phyloP scores from a whole-genome alignment of 2,888 invertebrate species.

The Ommatoiulus sabulosus region DNA sequence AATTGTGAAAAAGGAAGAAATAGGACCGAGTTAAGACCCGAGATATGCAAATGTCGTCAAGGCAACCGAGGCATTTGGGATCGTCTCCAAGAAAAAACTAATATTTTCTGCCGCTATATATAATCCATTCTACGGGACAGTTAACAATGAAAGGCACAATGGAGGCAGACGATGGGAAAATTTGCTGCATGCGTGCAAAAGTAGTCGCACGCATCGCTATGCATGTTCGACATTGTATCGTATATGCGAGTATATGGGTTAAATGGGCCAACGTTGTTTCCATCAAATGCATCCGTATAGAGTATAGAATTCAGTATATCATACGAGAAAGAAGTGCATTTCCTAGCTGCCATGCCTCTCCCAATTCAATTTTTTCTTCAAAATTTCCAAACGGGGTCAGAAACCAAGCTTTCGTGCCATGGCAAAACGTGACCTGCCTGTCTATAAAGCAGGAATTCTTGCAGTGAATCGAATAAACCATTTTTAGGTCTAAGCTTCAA shows the following conservation, averaged over 20 bases:
- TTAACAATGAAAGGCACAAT: slow-evolving; percentile 36
- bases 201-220: not conserved
- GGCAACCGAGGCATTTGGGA: slow-evolving; percentile 51
- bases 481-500: too few relatives aligned
- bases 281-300: not conserved
- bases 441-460: not conserved
- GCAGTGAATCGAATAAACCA: not conserved
- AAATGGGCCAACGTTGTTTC: slow-evolving; percentile 38
- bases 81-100: slow-evolving; percentile 47
- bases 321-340: not conserved
- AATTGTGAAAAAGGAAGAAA: slow-evolving; percentile 26
- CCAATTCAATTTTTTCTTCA: not conserved
- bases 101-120: slow-evolving; percentile 43
- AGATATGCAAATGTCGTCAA: slow-evolving; percentile 53
- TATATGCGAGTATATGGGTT: not conserved
- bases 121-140: slow-evolving; percentile 43
- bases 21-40: slow-evolving; percentile 49
- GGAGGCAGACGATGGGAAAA: slow-evolving; percentile 17
- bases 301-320: not conserved
- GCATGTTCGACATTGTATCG: not conserved
- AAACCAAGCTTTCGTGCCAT: not conserved
- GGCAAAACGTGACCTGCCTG: too few relatives aligned
- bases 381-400: not conserved
- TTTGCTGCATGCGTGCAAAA: slow-evolving; percentile 11
- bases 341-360: not conserved